Evolutionary conservation across 2,888 invertebrate species (phyloP).

Genomic region (Drosophila aldrichi): DNA sequence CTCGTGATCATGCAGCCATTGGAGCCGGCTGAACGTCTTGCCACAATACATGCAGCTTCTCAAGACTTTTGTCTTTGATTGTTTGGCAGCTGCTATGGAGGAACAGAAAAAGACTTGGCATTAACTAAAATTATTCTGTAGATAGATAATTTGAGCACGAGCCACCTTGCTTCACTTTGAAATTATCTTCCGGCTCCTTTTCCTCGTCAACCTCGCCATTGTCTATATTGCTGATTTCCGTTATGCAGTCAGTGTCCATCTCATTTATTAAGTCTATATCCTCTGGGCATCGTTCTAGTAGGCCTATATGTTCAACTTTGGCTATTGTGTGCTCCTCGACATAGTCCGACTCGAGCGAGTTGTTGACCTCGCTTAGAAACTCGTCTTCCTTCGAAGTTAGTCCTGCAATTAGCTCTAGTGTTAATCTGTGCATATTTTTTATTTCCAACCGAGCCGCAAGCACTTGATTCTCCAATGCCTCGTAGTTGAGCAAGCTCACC

Average conservation of each 20-base stretch:
- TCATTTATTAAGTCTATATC: neutral
- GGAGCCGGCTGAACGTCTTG: constrained; percentile 87
- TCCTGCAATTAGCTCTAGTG: neutral
- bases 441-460: constrained; percentile 46
- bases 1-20: constrained; percentile 92
- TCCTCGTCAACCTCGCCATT: neutral
- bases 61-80: too few species aligned
- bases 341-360: neutral
- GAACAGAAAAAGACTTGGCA: neutral
- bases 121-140: neutral
- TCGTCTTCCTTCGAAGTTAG: neutral
- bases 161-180: neutral
- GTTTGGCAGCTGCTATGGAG: neutral
- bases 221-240: neutral
- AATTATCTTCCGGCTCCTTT: neutral
- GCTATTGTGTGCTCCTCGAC: neutral
- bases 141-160: neutral
- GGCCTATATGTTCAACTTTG: too few species aligned
- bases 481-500: constrained; percentile 58
- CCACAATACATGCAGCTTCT: constrained; percentile 24
- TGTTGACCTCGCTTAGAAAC: neutral
- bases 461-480: constrained; percentile 51
- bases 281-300: neutral
- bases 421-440: constrained; percentile 38
- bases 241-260: neutral